Conservation (phyloP, 2,888 invertebrate species). For the Theretra japonica region DNA sequence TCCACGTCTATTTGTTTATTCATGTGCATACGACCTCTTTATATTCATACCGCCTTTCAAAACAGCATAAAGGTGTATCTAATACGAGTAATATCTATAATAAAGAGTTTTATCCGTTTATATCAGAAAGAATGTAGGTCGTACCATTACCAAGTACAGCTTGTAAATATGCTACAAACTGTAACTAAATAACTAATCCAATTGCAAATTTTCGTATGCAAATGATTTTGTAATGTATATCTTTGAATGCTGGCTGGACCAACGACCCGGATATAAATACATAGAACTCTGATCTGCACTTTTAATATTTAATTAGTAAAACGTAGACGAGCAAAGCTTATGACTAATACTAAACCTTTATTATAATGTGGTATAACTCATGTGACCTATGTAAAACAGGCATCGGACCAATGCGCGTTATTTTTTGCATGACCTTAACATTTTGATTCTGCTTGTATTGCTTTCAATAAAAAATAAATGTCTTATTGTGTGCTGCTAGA, state of each 20-base stretch:
- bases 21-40: not conserved
- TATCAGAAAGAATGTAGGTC: not conserved
- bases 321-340: not conserved
- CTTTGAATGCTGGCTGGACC: too few species aligned
- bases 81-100: too few species aligned
- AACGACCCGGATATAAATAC: constrained; percentile 9
- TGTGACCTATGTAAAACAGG: constrained; percentile 31
- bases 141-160: not conserved
- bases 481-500: constrained; percentile 36
- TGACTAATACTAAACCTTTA: not conserved
- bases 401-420: constrained; percentile 39
- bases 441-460: constrained; percentile 50
- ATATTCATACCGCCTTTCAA: constrained; percentile 6
- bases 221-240: not conserved
- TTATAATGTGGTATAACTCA: constrained; percentile 13
- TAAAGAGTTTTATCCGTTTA: not conserved
- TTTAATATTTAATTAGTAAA: not conserved
- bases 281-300: constrained; percentile 11
- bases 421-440: constrained; percentile 70
- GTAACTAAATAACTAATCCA: too few species aligned
- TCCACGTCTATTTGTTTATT: constrained; percentile 3
- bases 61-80: not conserved
- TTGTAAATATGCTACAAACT: too few species aligned
- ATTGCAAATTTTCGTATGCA: not conserved
- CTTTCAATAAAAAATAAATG: constrained; percentile 16